These are phyloP conservation scores for Muscicapa striata DNA, from an alignment of 2,797 vertebrate genomes.

Conservation along the genomic window DNA sequence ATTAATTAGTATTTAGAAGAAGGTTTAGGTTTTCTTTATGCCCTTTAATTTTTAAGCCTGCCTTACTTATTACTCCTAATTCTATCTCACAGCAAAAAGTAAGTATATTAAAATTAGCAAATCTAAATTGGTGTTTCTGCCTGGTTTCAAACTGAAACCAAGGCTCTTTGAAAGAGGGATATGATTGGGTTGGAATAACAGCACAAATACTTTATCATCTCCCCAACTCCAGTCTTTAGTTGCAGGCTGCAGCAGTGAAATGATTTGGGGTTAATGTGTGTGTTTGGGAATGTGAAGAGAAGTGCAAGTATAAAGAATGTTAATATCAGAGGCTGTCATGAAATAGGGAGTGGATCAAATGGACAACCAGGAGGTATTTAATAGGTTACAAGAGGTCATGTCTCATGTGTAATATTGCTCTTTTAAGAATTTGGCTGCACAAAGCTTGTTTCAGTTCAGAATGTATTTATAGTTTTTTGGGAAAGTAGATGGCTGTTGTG, in stretches of 20 bases:
- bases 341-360: not conserved
- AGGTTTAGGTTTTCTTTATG: no score
- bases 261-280: not conserved
- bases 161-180: not conserved
- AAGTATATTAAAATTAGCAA: no score
- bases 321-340: not conserved
- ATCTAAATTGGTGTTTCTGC: no score
- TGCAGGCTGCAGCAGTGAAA: not conserved
- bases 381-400: not conserved
- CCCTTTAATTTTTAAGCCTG: no score
- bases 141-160: no score
- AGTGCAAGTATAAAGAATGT: not conserved
- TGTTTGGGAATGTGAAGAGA: not conserved
- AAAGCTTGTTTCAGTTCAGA: not conserved
- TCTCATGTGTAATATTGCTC: not conserved
- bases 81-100: no score
- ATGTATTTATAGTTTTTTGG: not conserved
- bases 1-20: no score
- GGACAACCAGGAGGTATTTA: not conserved
- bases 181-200: not conserved
- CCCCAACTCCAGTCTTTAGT: no score
- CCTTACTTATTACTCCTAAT: no score
- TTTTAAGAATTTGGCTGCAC: not conserved
- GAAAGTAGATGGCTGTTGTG: not conserved
- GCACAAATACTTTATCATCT: not conserved